Evolutionary conservation across 2,113 vertebrate species (phyloP), one percentile per base, ranked within the genome.

Genomic region (Tinamus guttatus): DNA sequence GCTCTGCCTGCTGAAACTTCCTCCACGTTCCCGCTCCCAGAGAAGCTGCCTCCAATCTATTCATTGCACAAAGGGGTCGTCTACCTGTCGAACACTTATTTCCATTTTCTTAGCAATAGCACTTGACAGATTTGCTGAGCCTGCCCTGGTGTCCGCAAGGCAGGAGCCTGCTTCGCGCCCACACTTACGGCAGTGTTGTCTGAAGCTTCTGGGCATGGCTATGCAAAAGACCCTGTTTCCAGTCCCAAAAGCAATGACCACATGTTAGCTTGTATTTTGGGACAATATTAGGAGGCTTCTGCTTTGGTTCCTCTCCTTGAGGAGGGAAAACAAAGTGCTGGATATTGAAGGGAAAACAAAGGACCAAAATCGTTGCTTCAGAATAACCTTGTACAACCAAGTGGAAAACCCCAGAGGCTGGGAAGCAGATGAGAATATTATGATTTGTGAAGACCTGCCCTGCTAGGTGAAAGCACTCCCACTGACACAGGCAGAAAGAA

Each of bases 11-110:
- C 41, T 89, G 84, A 76, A 86, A 71, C 13, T 41, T 41, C 28
- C 45, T 22, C 9, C 1, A 0, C 12, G 17, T 62, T 30, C 4
- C 5, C 65, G 20, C 3, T 80, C 16, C 54, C 36, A 36, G 24
- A 82, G 45, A 63, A 93, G 15, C 13, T 76, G 56, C 41, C 41
- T 32, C 60, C 45, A 86, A 93, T 17, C 34, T 75, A 14, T 1
- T 41, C 32, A 65, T 3, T 30, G 28, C 43, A 85, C 18, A 25
- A 83, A 65, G 40, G 6, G 8, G 12, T 38, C 16, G 38, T n/a
- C 28, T 68, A 56, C 75, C 78, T 83, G 58, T 47, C 36, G 52
- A n/a, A 63, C 22, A 16, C 54, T 85, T 20, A 5, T 34, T 40
- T 24, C 25, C 5, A 7, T 76, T 89, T 87, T 54, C 54, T 54